Evolutionary conservation across 2,797 vertebrate species (phyloP).

Genomic region (Meda fulgida): DNA sequence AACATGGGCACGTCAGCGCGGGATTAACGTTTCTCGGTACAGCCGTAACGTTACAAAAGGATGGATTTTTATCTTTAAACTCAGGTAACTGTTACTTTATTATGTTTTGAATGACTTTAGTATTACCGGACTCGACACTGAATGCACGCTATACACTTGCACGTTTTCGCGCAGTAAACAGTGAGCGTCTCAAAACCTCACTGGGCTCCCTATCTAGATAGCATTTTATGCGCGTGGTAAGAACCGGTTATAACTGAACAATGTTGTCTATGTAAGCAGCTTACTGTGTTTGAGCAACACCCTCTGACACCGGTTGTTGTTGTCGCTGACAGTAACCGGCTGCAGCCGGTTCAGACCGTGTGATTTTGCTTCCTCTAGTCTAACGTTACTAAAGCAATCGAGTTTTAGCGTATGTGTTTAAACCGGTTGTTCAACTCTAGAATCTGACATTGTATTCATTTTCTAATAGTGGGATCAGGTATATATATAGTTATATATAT

Average conservation of each 20-base stretch:
- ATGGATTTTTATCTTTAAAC: constrained; percentile 12
- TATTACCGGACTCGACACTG: neutral
- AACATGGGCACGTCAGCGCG: constrained; percentile 32
- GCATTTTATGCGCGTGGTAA: neutral
- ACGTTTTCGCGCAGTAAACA: neutral
- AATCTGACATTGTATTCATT: neutral
- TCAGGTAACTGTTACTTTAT: constrained; percentile 14
- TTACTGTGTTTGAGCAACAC: neutral
- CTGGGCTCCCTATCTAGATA: neutral
- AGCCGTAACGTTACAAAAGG: neutral
- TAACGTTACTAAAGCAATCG: neutral
- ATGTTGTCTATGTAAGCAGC: neutral
- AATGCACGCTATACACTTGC: neutral
- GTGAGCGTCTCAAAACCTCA: neutral
- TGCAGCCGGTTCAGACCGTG: constrained; percentile 48
- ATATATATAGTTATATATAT: too few relatives aligned
- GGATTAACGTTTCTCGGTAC: constrained; percentile 17
- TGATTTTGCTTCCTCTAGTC: neutral
- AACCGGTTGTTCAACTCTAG: neutral
- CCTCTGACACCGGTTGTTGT: constrained; percentile 7
- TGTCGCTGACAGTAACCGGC: constrained; percentile 44
- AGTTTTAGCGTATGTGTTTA: neutral
- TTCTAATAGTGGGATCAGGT: neutral
- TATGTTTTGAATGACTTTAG: neutral
- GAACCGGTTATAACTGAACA: neutral